Base-by-base conservation (phyloP, 2,797 vertebrate genomes). In the Calcarius lapponicus region DNA sequence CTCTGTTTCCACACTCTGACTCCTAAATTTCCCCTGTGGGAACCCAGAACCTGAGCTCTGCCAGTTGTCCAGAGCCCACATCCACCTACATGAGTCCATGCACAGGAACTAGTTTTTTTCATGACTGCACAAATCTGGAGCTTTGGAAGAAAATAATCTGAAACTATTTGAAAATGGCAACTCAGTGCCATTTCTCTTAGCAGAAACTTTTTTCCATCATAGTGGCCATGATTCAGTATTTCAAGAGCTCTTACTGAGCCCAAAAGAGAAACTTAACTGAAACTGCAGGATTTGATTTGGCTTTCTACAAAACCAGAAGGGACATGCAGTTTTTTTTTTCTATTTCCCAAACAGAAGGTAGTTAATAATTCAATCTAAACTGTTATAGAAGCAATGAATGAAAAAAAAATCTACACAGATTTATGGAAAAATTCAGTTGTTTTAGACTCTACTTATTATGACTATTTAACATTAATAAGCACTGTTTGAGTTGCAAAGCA, bases 351-450 rank as follows among this genome's bases (percentile, higher is more conserved):
- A 67, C 84, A 80, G 50, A 95, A 88, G 70, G 91, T 82, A 89
- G 38, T 56, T 81, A 94, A 94, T 87, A 8, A 93, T 58, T 95
- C 78, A 80, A 92, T 92, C 93, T 89, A 85, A 96, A 92, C 64
- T 65, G 66, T 87, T 91, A 81, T 0, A 90, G 67, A 73, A 84
- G 47, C 16, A 79, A 75, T 2, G 8, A 94, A 90, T 72, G 64
- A 94, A 86, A 62, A 95, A 97, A 88, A 93, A 92, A 94, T 92
- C 64, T 43, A 76, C 36, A 87, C 40, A 82, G 86, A 91, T 74
- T 93, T 48, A 89, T 1, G 7, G 17, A 75, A 66, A 64, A 38
- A 2, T 2, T 4, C 32, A 47, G 38, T 12, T 82, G 48, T 53
- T 84, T 92, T 79, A 86, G 47, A 86, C 51, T 47, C 45, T 70